Conservation (phyloP, 2,113 vertebrate species). For the Opisthocomus hoazin region DNA sequence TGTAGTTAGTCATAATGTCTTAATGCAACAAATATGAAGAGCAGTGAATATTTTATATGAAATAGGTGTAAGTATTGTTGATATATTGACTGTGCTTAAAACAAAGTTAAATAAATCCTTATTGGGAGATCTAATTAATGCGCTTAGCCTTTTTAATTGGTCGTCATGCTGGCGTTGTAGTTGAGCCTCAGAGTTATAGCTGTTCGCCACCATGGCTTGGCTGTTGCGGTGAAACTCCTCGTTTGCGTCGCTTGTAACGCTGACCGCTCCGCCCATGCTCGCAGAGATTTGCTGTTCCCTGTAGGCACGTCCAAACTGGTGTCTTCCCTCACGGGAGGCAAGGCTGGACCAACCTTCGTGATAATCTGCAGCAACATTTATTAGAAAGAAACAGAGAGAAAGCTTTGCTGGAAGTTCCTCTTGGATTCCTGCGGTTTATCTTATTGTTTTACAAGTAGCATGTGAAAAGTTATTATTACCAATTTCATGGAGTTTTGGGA, state of each 20-base stretch:
- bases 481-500: neutral
- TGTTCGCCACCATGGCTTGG: fast-evolving
- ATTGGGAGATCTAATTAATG: neutral
- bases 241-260: neutral
- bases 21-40: neutral
- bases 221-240: neutral
- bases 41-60: neutral
- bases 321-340: neutral
- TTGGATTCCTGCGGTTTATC: neutral
- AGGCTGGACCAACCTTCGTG: neutral
- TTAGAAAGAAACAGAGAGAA: neutral
- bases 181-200: neutral
- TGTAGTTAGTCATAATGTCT: neutral
- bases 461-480: neutral
- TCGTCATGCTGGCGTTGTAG: neutral
- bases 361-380: neutral
- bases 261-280: fast-evolving
- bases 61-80: neutral
- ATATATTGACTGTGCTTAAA: neutral
- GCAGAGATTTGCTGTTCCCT: neutral
- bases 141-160: neutral
- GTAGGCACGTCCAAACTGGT: neutral
- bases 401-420: neutral
- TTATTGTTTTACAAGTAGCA: neutral
- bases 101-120: neutral